phyloP scores from a whole-genome alignment of 2,888 invertebrate species.

The Pecten maximus region DNA sequence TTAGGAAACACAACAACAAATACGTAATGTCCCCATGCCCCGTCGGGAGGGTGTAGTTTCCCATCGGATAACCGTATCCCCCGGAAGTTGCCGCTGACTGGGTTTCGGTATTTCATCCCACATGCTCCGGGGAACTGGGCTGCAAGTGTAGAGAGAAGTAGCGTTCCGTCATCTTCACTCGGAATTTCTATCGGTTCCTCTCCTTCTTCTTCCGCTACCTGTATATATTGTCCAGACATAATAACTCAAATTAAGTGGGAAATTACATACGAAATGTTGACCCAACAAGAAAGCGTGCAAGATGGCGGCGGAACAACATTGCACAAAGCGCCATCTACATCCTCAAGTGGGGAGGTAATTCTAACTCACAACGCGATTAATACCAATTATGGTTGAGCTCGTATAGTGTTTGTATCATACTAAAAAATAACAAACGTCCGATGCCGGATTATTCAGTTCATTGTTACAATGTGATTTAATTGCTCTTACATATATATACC shows the following conservation, averaged over 20 bases:
- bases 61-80: constrained; percentile 91
- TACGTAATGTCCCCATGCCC: constrained; percentile 90
- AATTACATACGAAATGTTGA: constrained; percentile 23
- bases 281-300: constrained; percentile 35
- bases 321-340: constrained; percentile 29
- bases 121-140: constrained; percentile 99
- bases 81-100: constrained; percentile 85
- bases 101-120: constrained; percentile 97
- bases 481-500: too few species aligned
- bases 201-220: constrained; percentile 96
- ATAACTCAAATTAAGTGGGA: not conserved
- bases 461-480: too few species aligned
- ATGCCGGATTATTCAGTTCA: too few species aligned
- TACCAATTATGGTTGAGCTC: too few species aligned
- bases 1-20: constrained; percentile 88
- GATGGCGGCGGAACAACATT: constrained; percentile 35
- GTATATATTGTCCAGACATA: constrained; percentile 86
- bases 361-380: not conserved
- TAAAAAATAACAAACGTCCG: too few species aligned
- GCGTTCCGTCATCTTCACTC: constrained; percentile 94
- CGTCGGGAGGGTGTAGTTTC: constrained; percentile 95
- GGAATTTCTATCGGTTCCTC: constrained; percentile 98
- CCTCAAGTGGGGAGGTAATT: not conserved
- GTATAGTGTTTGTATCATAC: too few species aligned
- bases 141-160: constrained; percentile 94